These are phyloP conservation scores for Cyclargus thomasi DNA, from an alignment of 1,140 invertebrate species.

Conservation along the genomic window DNA sequence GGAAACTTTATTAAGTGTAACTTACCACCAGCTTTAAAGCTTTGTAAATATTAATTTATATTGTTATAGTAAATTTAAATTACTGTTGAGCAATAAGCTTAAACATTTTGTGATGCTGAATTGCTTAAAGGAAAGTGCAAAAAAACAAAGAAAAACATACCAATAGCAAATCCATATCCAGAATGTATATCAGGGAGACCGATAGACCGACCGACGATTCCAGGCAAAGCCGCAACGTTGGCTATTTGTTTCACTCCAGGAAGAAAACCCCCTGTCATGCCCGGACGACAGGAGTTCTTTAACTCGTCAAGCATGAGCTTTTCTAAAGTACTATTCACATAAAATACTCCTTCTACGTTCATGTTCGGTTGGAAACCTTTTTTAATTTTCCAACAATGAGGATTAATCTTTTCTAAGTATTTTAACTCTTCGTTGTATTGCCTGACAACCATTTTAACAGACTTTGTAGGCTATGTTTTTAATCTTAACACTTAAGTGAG, in stretches of 20 bases:
- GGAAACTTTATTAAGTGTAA: no score
- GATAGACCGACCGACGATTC: conserved; percentile 94
- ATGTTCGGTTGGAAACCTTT: conserved; percentile 99
- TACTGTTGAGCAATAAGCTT: no score
- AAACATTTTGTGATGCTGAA: no score
- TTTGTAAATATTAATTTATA: background rate
- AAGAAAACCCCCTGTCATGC: conserved; percentile 95
- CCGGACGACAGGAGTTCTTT: conserved; percentile 90
- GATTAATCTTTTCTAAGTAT: conserved; percentile 92
- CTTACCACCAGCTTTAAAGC: no score
- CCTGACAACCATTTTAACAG: conserved; percentile 86
- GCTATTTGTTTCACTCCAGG: conserved; percentile 99
- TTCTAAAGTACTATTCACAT: conserved; percentile 95
- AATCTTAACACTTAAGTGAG: background rate
- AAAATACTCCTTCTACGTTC: conserved; percentile 99
- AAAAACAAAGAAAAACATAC: conserved; percentile 51
- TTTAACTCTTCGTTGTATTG: conserved; percentile 95
- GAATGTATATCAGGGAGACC: conserved; percentile 99
- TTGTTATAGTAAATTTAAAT: no score
- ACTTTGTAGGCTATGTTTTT: conserved; percentile 2
- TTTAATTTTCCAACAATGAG: conserved; percentile 95
- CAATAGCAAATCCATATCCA: conserved; percentile 99
- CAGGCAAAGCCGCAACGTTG: conserved; percentile 98
- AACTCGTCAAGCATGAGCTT: conserved; percentile 99
- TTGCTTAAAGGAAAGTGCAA: no score